These are phyloP conservation scores for Poecile montanus DNA, from an alignment of 2,797 vertebrate species.

Conservation along the genomic window DNA sequence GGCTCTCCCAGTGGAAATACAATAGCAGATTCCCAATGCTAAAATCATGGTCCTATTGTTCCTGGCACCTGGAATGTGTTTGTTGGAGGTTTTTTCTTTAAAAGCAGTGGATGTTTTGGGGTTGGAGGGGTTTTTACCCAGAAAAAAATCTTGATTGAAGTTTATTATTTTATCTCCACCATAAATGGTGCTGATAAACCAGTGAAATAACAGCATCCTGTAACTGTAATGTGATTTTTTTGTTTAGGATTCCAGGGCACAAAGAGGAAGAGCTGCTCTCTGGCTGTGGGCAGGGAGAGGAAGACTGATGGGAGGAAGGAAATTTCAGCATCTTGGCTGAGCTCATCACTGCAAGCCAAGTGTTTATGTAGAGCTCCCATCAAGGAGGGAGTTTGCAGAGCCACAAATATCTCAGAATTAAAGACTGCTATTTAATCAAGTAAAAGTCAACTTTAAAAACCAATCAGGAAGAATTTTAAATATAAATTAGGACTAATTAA, in stretches of 20 bases:
- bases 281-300: neutral
- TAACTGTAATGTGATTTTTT: neutral
- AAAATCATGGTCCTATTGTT: neutral
- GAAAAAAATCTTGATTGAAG: neutral
- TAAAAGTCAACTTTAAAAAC: slow-evolving; percentile 40
- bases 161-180: neutral
- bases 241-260: neutral
- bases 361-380: neutral
- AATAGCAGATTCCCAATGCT: neutral
- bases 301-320: neutral
- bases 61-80: neutral
- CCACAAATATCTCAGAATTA: slow-evolving; percentile 57
- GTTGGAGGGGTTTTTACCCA: neutral
- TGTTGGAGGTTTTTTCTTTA: neutral
- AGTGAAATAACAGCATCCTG: neutral
- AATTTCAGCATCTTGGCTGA: neutral
- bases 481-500: slow-evolving; percentile 64
- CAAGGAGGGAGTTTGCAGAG: slow-evolving; percentile 18
- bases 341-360: neutral
- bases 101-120: neutral
- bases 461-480: slow-evolving; percentile 56
- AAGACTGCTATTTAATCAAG: slow-evolving; percentile 60
- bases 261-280: neutral
- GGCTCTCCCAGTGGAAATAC: no score
- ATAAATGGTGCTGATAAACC: neutral